phyloP scores from a whole-genome alignment of 2,113 vertebrate genomes.

The Grantiella picta region DNA sequence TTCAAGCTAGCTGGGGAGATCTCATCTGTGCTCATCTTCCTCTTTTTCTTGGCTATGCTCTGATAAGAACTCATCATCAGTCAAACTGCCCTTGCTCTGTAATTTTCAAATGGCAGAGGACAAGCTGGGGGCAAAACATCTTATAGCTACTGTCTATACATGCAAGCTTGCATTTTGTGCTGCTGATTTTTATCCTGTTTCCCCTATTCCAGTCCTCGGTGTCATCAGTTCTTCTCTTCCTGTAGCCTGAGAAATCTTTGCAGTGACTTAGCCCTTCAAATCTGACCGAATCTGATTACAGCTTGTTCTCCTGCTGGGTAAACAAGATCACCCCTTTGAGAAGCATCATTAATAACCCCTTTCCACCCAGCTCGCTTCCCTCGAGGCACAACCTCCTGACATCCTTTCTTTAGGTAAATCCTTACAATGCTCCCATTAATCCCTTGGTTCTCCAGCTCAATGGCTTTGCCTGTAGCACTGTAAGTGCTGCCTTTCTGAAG shows the following conservation, averaged over 20 bases:
- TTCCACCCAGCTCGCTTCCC: not conserved
- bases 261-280: not conserved
- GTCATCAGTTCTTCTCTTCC: not conserved
- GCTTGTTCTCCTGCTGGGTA: not conserved
- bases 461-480: not conserved
- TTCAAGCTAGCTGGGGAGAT: not conserved
- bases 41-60: not conserved
- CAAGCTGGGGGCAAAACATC: not conserved
- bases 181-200: not conserved
- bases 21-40: not conserved
- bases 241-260: not conserved
- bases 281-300: not conserved
- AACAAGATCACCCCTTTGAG: not conserved
- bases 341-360: not conserved
- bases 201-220: fast-evolving
- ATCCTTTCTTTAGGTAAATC: slow-evolving; percentile 4
- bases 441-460: not conserved
- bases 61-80: not conserved
- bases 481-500: not conserved
- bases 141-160: not conserved
- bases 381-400: not conserved
- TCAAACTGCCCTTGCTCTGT: not conserved
- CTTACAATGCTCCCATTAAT: not conserved
- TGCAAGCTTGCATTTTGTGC: not conserved
- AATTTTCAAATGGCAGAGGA: not conserved